Percentiles rank a stretch among this genome's conserved stretches.
Conservation (phyloP, 2,888 invertebrate genomes). For the Caenorhabditis sp. region DNA sequence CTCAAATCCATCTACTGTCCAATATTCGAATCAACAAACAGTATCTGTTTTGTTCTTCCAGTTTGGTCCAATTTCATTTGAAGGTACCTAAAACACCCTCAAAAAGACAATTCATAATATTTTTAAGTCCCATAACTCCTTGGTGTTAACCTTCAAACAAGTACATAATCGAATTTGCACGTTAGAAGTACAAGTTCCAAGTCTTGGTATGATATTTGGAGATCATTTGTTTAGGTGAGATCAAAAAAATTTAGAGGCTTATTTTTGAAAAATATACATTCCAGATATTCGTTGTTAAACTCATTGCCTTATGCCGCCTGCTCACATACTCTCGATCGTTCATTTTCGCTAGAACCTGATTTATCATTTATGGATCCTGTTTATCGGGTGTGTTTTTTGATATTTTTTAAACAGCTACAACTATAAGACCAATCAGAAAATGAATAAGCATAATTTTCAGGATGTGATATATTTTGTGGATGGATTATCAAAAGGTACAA, state of each 20-base stretch:
- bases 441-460: too few species aligned
- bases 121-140: constrained; percentile 38
- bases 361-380: constrained; percentile 52
- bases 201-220: constrained; percentile 49
- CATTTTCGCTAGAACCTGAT: constrained; percentile 47
- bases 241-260: background rate
- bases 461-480: constrained; percentile 65
- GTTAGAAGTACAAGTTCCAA: constrained; percentile 63
- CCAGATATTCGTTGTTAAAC: constrained; percentile 58
- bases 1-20: constrained; percentile 51
- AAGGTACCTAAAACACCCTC: constrained; percentile 18
- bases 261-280: constrained; percentile 6
- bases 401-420: background rate
- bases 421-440: background rate
- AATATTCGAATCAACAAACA: constrained; percentile 40
- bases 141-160: constrained; percentile 44
- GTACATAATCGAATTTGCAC: constrained; percentile 61
- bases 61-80: constrained; percentile 57
- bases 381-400: too few species aligned
- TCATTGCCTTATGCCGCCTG: constrained; percentile 61
- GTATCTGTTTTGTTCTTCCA: constrained; percentile 56
- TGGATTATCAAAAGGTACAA: constrained; percentile 48
- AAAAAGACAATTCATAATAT: background rate
- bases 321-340: constrained; percentile 47
- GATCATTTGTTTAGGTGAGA: constrained; percentile 50